Evolutionary conservation across 2,888 invertebrate genomes (phyloP).

Genomic region (Drosophila affinis): DNA sequence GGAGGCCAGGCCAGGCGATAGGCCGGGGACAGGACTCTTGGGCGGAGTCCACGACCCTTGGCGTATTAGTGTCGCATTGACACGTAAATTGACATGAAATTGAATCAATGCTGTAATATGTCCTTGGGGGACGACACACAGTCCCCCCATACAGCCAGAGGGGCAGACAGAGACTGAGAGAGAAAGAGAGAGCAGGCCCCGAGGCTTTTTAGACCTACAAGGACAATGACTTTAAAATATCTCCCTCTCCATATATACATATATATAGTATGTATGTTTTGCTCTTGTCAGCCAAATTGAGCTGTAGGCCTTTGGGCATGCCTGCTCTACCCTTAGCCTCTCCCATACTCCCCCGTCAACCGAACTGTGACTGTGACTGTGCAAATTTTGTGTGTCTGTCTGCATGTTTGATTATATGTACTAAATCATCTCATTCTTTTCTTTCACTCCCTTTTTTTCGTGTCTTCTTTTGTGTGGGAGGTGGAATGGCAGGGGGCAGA

Average conservation of each 20-base stretch:
- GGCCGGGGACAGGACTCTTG: slow-evolving; percentile 24
- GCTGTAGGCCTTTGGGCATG: slow-evolving; percentile 64
- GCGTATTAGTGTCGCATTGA: slow-evolving; percentile 84
- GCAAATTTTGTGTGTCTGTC: slow-evolving; percentile 70
- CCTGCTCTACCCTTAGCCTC: not conserved
- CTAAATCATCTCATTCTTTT: slow-evolving; percentile 67
- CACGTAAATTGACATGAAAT: slow-evolving; percentile 85
- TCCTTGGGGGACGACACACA: slow-evolving; percentile 77
- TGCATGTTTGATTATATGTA: slow-evolving; percentile 71
- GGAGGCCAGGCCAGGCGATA: slow-evolving; percentile 53
- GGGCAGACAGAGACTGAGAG: not conserved
- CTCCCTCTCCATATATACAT: slow-evolving; percentile 29
- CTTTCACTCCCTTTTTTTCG: slow-evolving; percentile 20
- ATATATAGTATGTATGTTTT: slow-evolving; percentile 32
- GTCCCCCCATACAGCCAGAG: not conserved
- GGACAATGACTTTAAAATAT: slow-evolving; percentile 78
- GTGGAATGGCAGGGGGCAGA: slow-evolving; percentile 16
- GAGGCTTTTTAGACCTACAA: slow-evolving; percentile 42
- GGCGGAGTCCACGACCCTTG: slow-evolving; percentile 57
- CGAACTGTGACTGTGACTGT: slow-evolving; percentile 58
- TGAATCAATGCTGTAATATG: slow-evolving; percentile 84
- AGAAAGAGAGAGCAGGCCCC: not conserved
- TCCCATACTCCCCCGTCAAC: too few relatives aligned
- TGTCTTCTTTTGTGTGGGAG: slow-evolving; percentile 21
- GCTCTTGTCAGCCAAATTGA: slow-evolving; percentile 72